phyloP scores from a whole-genome alignment of 2,888 invertebrate species.

The Clivina fossor region DNA sequence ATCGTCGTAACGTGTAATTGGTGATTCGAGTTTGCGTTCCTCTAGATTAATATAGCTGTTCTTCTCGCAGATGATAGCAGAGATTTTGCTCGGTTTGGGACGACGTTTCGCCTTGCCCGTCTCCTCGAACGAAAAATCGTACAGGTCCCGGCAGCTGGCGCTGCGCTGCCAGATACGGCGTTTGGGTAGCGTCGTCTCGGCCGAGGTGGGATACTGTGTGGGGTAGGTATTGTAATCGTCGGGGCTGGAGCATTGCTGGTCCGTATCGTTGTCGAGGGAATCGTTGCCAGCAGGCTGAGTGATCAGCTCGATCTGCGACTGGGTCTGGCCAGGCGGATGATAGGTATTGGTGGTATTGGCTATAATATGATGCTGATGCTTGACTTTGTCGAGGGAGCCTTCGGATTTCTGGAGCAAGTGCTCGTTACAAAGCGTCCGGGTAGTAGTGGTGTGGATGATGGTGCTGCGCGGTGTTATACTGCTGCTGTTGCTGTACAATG shows the following conservation, averaged over 20 bases:
- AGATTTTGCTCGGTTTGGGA: conserved; percentile 55
- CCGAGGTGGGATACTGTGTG: conserved; percentile 39
- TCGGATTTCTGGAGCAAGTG: conserved; percentile 54
- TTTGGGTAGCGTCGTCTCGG: conserved; percentile 50
- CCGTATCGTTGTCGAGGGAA: conserved; percentile 45
- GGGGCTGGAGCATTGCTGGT: conserved; percentile 41
- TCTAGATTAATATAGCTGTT: conserved; percentile 49
- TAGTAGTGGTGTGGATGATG: conserved; percentile 51
- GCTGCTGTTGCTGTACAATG: conserved; percentile 47
- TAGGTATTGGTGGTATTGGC: conserved; percentile 41
- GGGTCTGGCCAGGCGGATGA: conserved; percentile 50
- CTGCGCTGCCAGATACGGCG: conserved; percentile 73
- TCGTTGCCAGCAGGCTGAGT: conserved; percentile 33
- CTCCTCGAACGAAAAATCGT: conserved; percentile 74
- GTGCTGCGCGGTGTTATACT: conserved; percentile 45
- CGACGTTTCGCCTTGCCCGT: conserved; percentile 67
- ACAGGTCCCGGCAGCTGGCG: conserved; percentile 79
- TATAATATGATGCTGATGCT: conserved; percentile 10
- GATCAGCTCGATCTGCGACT: conserved; percentile 52
- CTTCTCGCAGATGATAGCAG: conserved; percentile 45
- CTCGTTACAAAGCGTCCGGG: conserved; percentile 60
- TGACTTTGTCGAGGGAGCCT: conserved; percentile 58
- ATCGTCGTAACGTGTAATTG: conserved; percentile 73
- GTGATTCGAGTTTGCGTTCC: conserved; percentile 63
- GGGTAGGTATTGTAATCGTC: conserved; percentile 45